Evolutionary conservation across 2,888 invertebrate species (phyloP).

Genomic region (Zhuqinia jingwanae): DNA sequence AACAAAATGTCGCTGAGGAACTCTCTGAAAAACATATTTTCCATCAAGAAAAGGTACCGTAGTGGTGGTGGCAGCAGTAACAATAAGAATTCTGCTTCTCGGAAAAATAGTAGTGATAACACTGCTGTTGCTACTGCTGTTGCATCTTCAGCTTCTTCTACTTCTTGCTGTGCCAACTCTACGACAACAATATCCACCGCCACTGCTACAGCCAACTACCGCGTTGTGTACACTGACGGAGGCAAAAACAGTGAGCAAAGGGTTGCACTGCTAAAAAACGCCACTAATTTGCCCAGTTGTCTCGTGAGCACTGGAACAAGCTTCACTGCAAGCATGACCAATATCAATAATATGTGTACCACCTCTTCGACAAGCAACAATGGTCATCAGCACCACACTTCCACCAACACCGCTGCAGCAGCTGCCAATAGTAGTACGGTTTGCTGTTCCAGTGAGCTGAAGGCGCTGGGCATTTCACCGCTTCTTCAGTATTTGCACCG

Average conservation of each 20-base stretch:
- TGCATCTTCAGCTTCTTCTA: conserved; percentile 9
- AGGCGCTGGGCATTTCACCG: conserved; percentile 74
- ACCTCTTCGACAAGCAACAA: conserved; percentile 17
- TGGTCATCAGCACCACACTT: conserved; percentile 7
- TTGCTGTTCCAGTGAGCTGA: conserved; percentile 71
- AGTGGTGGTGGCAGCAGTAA: conserved; percentile 42
- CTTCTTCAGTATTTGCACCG: conserved; percentile 78
- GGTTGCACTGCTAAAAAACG: conserved; percentile 69
- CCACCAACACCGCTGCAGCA: neutral
- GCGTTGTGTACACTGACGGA: conserved; percentile 70
- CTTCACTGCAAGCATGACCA: conserved; percentile 67
- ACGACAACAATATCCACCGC: conserved; percentile 64
- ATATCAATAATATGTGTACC: conserved; percentile 66
- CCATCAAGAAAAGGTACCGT: conserved; percentile 81
- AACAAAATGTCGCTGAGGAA: conserved; percentile 80
- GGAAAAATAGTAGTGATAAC: conserved; percentile 27
- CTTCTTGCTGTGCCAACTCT: conserved; percentile 35
- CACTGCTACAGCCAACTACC: conserved; percentile 67
- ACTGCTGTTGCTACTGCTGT: neutral
- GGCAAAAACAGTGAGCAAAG: conserved; percentile 58
- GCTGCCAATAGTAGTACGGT: conserved; percentile 17
- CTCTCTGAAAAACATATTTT: conserved; percentile 81
- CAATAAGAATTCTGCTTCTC: conserved; percentile 18
- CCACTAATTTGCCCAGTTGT: conserved; percentile 64
- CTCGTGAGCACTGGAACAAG: conserved; percentile 65